Evolutionary conservation across 1,140 invertebrate species (phyloP).

Genomic region (Sitodiplosis mosellana): DNA sequence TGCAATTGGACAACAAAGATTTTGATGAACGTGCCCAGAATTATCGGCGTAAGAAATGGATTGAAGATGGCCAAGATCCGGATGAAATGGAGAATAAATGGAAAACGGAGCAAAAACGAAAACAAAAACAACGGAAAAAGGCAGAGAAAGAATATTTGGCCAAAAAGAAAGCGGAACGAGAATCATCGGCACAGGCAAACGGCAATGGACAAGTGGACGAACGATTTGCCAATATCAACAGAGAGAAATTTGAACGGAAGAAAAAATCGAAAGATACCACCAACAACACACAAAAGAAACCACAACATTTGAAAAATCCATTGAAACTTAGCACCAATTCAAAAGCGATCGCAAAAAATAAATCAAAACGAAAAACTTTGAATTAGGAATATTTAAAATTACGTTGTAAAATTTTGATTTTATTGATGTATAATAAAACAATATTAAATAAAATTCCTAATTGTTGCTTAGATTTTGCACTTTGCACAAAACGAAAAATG

Average conservation of each 20-base stretch:
- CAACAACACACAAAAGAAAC: not conserved
- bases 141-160: not conserved
- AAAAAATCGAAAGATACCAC: not conserved
- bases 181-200: not conserved
- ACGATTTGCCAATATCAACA: not conserved
- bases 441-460: not conserved
- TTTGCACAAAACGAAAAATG: too few relatives aligned
- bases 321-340: not conserved
- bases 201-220: not conserved
- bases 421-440: not conserved
- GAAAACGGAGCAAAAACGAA: slow-evolving; percentile 22
- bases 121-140: slow-evolving; percentile 9
- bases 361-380: not conserved
- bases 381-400: not conserved
- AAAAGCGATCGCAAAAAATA: not conserved
- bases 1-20: slow-evolving; percentile 76
- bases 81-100: slow-evolving; percentile 48
- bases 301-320: not conserved
- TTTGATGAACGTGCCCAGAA: slow-evolving; percentile 77
- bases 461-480: not conserved
- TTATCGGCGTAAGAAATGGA: slow-evolving; percentile 73
- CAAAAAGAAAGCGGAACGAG: not conserved
- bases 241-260: too few relatives aligned
- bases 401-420: not conserved
- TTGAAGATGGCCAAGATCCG: slow-evolving; percentile 65